Conservation (phyloP, 2,888 invertebrate genomes). For the Mongoloraphidia duomilia region DNA sequence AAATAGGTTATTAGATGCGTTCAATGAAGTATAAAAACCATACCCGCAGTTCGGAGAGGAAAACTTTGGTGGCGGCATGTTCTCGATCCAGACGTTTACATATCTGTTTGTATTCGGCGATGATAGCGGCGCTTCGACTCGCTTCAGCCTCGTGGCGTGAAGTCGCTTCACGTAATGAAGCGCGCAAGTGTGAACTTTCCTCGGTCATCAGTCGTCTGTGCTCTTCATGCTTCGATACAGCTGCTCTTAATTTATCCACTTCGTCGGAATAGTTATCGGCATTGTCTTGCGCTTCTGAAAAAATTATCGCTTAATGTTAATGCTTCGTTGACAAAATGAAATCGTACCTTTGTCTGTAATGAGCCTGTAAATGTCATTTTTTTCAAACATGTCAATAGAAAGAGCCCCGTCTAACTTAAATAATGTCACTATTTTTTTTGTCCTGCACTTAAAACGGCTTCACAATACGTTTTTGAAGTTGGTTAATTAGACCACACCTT, state of each 20-base stretch:
- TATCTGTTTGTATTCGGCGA: conserved; percentile 84
- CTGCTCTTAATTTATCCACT: conserved; percentile 36
- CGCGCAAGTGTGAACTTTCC: conserved; percentile 47
- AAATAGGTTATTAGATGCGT: too few species aligned
- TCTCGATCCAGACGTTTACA: conserved; percentile 78
- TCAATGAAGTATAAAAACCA: conserved; percentile 20
- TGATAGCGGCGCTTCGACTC: conserved; percentile 62
- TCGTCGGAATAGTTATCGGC: conserved; percentile 42
- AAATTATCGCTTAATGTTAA: too few species aligned
- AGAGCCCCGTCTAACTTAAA: too few species aligned
- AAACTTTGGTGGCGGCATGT: conserved; percentile 48
- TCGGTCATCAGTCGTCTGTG: conserved; percentile 31
- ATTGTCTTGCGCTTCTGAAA: conserved; percentile 41
- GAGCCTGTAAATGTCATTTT: too few species aligned
- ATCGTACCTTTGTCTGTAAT: too few species aligned
- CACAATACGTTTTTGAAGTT: too few species aligned
- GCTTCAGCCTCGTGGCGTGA: conserved; percentile 58
- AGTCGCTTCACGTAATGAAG: conserved; percentile 62
- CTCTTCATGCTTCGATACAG: conserved; percentile 56
- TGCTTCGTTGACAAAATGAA: too few species aligned
- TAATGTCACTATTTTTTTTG: too few species aligned
- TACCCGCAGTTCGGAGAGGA: conserved; percentile 50
- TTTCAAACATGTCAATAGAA: too few species aligned
- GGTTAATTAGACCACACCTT: too few species aligned
- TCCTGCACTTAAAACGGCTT: too few species aligned